Conservation (phyloP, 2,888 invertebrate genomes). For the Hedya salicella region DNA sequence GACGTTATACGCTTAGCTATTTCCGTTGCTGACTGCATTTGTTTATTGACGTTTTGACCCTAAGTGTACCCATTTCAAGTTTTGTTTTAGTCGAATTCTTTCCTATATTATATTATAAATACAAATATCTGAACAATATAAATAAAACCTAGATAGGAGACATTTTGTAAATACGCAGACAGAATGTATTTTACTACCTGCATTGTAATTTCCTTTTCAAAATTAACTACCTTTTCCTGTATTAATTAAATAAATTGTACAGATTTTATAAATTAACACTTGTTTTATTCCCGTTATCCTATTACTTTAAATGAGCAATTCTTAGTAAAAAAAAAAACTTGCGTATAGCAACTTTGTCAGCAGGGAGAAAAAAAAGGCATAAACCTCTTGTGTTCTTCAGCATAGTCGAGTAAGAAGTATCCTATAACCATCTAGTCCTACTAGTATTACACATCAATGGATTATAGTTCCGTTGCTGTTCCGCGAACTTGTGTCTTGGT, state of each 20-base stretch:
- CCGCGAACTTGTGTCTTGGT: no score
- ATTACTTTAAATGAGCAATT: neutral
- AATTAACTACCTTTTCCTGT: slow-evolving; percentile 52
- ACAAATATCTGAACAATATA: slow-evolving; percentile 23
- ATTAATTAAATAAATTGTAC: slow-evolving; percentile 56
- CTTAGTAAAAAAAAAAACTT: no score
- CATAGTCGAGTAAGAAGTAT: no score
- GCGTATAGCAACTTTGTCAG: no score
- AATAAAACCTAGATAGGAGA: slow-evolving; percentile 48
- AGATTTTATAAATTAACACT: slow-evolving; percentile 43
- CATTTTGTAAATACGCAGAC: slow-evolving; percentile 68
- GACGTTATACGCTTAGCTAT: no score
- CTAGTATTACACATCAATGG: no score
- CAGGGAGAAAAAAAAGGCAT: no score
- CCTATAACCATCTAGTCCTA: no score
- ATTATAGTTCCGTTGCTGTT: no score
- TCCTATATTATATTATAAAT: slow-evolving; percentile 1
- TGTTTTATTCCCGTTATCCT: slow-evolving; percentile 54
- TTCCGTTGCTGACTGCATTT: no score
- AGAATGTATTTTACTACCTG: slow-evolving; percentile 62
- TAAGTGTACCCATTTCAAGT: slow-evolving; percentile 1
- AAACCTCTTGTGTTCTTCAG: no score
- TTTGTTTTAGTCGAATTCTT: slow-evolving; percentile 7
- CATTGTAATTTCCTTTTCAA: slow-evolving; percentile 55
- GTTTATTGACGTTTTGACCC: slow-evolving; percentile 14